phyloP scores from a whole-genome alignment of 2,797 vertebrate genomes.

The Mycteria americana region DNA sequence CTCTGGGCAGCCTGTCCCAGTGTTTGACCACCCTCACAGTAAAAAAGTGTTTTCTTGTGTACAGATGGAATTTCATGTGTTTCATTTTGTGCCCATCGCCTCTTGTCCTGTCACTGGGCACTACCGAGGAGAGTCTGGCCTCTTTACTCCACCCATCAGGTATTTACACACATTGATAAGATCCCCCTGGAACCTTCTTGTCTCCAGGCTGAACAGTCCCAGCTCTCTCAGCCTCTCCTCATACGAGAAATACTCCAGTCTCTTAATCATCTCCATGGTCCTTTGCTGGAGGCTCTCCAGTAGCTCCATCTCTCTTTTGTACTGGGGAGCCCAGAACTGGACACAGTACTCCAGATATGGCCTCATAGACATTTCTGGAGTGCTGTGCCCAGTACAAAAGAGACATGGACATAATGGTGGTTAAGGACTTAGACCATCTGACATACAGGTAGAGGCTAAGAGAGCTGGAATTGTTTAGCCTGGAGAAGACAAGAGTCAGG shows the following conservation, averaged over 20 bases:
- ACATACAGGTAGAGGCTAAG: background rate
- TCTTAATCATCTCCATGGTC: background rate
- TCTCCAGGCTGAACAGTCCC: background rate
- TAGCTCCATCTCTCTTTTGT: background rate
- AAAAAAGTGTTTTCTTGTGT: background rate
- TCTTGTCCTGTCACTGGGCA: background rate
- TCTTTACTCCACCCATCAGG: background rate
- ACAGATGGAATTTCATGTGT: background rate
- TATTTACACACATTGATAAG: background rate
- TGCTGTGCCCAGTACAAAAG: background rate
- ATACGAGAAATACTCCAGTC: background rate
- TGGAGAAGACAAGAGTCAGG: background rate
- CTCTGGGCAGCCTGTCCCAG: background rate
- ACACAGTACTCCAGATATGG: background rate
- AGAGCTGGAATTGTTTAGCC: background rate
- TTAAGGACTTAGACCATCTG: background rate
- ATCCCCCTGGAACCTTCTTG: background rate
- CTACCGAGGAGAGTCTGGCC: background rate
- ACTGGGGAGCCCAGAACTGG: background rate
- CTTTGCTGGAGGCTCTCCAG: background rate
- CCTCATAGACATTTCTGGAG: background rate
- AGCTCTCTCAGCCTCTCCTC: background rate
- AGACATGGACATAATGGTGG: background rate
- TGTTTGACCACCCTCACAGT: background rate
- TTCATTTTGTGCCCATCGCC: background rate